Evolutionary conservation across 1,140 invertebrate genomes (phyloP).

Genomic region (Heterodera carotae): DNA sequence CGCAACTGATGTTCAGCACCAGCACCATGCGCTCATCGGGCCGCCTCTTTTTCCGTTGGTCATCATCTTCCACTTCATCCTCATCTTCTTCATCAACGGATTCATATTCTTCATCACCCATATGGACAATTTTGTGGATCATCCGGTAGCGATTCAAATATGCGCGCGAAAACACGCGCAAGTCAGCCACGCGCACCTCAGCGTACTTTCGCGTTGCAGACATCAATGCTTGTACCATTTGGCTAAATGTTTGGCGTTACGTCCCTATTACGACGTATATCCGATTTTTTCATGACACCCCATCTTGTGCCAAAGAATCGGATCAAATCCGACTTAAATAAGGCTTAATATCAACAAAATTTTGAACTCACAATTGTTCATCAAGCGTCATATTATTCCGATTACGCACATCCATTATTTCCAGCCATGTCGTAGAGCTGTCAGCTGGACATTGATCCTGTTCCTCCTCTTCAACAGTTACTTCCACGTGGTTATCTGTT

Average conservation of each 20-base stretch:
- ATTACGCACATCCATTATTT: conserved; percentile 27
- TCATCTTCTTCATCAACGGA: background rate
- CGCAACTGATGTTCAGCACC: conserved; percentile 36
- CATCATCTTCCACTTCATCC: background rate
- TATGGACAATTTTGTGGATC: conserved; percentile 15
- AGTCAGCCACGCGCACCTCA: conserved; percentile 19
- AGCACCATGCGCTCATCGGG: conserved; percentile 2
- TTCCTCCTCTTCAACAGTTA: conserved; percentile 32
- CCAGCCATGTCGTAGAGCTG: conserved; percentile 29
- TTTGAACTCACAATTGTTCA: conserved; percentile 33
- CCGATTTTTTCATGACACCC: too few relatives aligned
- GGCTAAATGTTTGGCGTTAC: conserved; percentile 19
- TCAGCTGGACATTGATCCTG: conserved; percentile 19
- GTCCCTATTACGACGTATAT: too few relatives aligned
- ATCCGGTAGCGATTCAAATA: conserved; percentile 35
- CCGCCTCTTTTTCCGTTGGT: background rate
- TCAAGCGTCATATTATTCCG: conserved; percentile 13
- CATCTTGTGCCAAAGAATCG: too few relatives aligned
- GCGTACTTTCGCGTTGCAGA: conserved; percentile 9
- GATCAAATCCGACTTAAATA: too few relatives aligned
- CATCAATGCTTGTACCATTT: conserved; percentile 8
- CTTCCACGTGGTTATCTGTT: conserved; percentile 24
- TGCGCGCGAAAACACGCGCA: conserved; percentile 29
- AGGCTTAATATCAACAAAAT: too few relatives aligned
- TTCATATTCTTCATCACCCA: conserved; percentile 3